Conservation (phyloP, 2,113 vertebrate species). For the Clinocottus analis region DNA sequence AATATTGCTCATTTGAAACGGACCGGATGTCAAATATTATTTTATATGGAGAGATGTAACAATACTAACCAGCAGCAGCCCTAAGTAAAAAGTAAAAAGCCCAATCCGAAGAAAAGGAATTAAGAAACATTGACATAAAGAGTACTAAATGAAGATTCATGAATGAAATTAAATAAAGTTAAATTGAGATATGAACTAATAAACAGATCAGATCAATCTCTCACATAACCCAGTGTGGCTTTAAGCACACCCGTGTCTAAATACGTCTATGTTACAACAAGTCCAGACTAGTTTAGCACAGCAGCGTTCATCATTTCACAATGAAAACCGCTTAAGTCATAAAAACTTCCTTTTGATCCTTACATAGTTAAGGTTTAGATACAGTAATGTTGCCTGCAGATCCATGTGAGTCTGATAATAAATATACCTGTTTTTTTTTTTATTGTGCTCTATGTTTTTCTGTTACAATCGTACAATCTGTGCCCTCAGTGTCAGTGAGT, state of each 20-base stretch:
- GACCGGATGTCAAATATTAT: not conserved
- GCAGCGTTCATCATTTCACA: not conserved
- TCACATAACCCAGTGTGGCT: not conserved
- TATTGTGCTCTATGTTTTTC: not conserved
- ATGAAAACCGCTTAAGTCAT: constrained; percentile 6
- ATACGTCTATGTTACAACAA: constrained; percentile 1
- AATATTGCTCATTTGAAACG: not conserved
- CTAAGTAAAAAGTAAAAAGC: not conserved
- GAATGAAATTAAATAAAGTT: not conserved
- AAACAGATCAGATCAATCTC: not conserved
- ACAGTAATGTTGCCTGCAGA: not conserved
- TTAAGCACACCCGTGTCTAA: not conserved
- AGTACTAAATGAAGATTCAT: not conserved
- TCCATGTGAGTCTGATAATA: not conserved
- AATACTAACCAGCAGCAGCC: not conserved
- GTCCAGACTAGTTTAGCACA: not conserved
- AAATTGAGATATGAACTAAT: not conserved
- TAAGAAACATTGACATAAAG: not conserved
- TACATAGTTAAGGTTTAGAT: not conserved
- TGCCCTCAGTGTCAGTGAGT: not conserved
- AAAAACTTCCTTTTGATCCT: not conserved
- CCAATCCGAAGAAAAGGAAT: not conserved
- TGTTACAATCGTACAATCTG: not conserved
- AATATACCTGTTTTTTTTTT: not conserved
- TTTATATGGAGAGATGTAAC: not conserved